These are phyloP conservation scores for Siniperca undulata DNA, from an alignment of 2,797 vertebrate species.

Conservation along the genomic window DNA sequence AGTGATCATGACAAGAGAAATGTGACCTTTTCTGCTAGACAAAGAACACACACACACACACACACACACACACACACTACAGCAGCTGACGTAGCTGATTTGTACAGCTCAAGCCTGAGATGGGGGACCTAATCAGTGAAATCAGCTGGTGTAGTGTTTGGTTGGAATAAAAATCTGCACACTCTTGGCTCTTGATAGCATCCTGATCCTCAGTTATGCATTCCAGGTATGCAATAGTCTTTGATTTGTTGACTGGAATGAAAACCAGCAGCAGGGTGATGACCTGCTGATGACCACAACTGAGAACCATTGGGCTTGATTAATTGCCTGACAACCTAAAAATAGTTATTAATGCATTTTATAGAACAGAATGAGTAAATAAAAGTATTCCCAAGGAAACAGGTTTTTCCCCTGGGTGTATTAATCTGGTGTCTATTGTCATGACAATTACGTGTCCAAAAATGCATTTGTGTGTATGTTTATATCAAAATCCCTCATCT, in stretches of 20 bases:
- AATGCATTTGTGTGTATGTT: slow-evolving; percentile 7
- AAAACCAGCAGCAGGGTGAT: slow-evolving; percentile 16
- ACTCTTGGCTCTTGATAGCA: slow-evolving; percentile 14
- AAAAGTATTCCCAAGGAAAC: neutral
- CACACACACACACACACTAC: neutral
- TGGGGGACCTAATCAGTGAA: slow-evolving; percentile 56
- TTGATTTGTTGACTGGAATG: slow-evolving; percentile 19
- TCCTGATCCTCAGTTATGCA: neutral
- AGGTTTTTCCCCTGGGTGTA: neutral
- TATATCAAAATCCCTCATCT: slow-evolving; percentile 2
- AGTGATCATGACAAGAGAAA: slow-evolving; percentile 47
- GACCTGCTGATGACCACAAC: slow-evolving; percentile 23
- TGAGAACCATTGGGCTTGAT: neutral
- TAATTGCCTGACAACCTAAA: slow-evolving; percentile 6
- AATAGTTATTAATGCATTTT: slow-evolving; percentile 8
- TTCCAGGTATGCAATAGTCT: neutral
- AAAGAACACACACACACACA: slow-evolving; percentile 2
- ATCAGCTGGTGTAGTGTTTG: slow-evolving; percentile 42
- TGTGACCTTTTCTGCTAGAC: slow-evolving; percentile 54
- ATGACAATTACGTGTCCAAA: slow-evolving; percentile 7
- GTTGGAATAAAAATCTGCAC: slow-evolving; percentile 39
- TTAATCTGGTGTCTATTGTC: slow-evolving; percentile 13
- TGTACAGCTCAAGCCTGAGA: slow-evolving; percentile 37
- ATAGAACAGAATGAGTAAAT: slow-evolving; percentile 16
- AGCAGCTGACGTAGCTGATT: slow-evolving; percentile 48